These are phyloP conservation scores for Hylomyscus alleni DNA, from an alignment of 2,797 vertebrate species.

Conservation along the genomic window DNA sequence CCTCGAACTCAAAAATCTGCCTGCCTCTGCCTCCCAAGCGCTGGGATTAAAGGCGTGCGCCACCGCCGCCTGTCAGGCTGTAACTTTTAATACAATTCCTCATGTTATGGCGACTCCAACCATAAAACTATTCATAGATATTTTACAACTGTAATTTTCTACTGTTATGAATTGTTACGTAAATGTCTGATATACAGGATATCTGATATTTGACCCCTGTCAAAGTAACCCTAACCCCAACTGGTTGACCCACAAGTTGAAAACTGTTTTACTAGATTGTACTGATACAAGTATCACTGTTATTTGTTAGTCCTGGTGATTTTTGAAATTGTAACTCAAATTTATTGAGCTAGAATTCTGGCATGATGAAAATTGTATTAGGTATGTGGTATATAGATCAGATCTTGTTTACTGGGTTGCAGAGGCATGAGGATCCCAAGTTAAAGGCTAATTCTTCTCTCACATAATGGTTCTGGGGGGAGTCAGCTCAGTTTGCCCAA, in stretches of 20 bases:
- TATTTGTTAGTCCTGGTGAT: background rate
- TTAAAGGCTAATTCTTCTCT: background rate
- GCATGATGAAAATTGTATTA: background rate
- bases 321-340: background rate
- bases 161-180: background rate
- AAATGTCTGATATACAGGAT: background rate
- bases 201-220: background rate
- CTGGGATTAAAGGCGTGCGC: no score
- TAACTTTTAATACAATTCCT: background rate
- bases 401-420: background rate
- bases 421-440: background rate
- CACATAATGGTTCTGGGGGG: background rate
- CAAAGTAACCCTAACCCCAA: background rate
- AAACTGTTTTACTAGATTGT: background rate
- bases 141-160: background rate
- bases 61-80: no score
- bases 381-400: background rate
- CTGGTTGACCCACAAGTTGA: background rate
- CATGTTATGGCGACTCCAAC: background rate
- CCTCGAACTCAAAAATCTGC: no score
- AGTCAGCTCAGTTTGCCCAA: background rate
- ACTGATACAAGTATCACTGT: background rate
- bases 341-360: background rate
- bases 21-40: no score
- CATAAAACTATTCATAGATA: background rate